Evolutionary conservation across 2,113 vertebrate species (phyloP).

Genomic region (Urocolius indicus): DNA sequence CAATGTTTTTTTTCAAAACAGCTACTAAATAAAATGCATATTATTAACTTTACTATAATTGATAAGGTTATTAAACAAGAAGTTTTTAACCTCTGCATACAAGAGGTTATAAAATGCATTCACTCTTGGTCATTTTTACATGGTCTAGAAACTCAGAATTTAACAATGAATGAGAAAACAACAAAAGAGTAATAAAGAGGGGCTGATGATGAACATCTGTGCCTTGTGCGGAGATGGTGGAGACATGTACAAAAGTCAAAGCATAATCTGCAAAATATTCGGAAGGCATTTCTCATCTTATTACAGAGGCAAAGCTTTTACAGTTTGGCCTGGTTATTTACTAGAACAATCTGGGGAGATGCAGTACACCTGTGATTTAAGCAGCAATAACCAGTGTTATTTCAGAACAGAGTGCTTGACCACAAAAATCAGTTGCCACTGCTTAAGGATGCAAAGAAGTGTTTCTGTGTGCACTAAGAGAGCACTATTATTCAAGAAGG

Average conservation of each 20-base stretch:
- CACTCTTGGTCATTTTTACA: background rate
- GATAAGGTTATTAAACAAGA: background rate
- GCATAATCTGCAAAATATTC: background rate
- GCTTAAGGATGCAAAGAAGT: background rate
- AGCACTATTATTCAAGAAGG: background rate
- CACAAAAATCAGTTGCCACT: background rate
- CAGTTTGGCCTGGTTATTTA: background rate
- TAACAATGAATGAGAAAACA: background rate
- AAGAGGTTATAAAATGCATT: background rate
- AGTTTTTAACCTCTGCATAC: background rate
- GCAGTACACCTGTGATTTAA: background rate
- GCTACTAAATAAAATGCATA: background rate
- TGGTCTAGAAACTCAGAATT: background rate
- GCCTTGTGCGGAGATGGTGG: background rate
- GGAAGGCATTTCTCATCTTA: background rate
- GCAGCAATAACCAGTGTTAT: background rate
- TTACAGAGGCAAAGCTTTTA: background rate
- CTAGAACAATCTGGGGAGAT: background rate
- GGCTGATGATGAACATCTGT: constrained; percentile 34
- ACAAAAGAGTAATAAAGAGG: background rate
- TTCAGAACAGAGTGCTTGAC: background rate
- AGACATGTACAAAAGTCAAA: background rate
- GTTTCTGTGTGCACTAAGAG: no score
- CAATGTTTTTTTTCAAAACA: background rate
- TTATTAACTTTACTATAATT: background rate